Evolutionary conservation across 2,888 invertebrate genomes (phyloP), one percentile per base, ranked within the genome.

Genomic region (Drosophila cyrtoloma): DNA sequence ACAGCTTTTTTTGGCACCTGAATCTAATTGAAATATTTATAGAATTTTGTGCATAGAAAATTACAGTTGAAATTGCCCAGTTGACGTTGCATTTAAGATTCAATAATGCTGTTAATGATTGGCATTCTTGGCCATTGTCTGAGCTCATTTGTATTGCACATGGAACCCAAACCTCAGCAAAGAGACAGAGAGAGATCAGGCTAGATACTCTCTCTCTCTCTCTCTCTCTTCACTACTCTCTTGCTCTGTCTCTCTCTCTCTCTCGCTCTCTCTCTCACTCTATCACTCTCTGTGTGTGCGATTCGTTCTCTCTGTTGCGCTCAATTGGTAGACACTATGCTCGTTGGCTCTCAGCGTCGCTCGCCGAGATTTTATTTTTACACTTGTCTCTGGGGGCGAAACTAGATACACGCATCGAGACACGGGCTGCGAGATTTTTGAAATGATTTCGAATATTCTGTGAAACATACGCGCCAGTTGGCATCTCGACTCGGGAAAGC

Each of bases 401-500:
- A 87, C 91, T 87, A 87, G 91, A 87, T 87, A 90, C 86, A 87
- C 75, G 84, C 79, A 72, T 47, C 56, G 35, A 14, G 61, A 30
- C 5, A 37, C 74, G 16, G 44, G 42, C 57, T 39, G 60, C 63
- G 53, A 75, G 59, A 61, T 55, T 75, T 76, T 66, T 60, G 77
- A 79, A 81, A 86, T 71, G 72, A 80, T 82, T 89, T 91, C 71
- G 79, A 89, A 83, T 74, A 78, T 84, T 85, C 82, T 82, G 74
- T 64, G 73, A 84, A 88, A 73, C 75, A 76, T 60, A 69, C 75
- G 82, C 79, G 77, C 68, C 92, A 93, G 92, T 93, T 92, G 91
- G 87, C 89, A 91, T 93, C 92, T 90, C 89, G 92, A 92, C 92
- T 90, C 92, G 92, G 89, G 84, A 88, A 93, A 89, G 92, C 90